Conservation (phyloP, 2,113 vertebrate species). For the Rhabdornis inornatus region DNA sequence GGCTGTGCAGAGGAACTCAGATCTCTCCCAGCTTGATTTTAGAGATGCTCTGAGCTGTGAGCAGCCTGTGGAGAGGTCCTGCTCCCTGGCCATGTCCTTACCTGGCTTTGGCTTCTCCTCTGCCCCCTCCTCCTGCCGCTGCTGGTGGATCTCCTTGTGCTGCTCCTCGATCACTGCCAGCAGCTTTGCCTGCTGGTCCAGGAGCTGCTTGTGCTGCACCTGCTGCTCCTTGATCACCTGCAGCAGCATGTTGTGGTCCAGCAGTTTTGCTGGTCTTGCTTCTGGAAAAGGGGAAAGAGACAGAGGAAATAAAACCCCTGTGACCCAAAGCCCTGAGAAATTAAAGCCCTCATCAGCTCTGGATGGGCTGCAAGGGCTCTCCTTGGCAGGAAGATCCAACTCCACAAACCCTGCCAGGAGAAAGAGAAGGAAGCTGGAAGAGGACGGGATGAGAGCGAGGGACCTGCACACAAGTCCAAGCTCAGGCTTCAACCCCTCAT, state of each 20-base stretch:
- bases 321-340: background rate
- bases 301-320: background rate
- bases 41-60: background rate
- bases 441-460: background rate
- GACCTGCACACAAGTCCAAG: background rate
- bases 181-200: constrained; percentile 96
- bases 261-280: constrained; percentile 71
- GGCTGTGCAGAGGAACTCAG: background rate
- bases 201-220: constrained; percentile 91
- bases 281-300: constrained; percentile 64
- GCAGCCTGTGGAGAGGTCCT: background rate
- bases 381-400: background rate
- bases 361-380: background rate
- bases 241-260: constrained; percentile 88
- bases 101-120: constrained; percentile 73
- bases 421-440: background rate
- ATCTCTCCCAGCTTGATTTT: background rate
- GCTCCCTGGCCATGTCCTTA: background rate
- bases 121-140: constrained; percentile 75
- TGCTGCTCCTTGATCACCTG: constrained; percentile 97
- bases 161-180: constrained; percentile 93
- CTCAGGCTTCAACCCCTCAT: background rate
- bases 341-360: background rate
- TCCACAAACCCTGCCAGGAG: background rate
- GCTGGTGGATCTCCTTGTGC: constrained; percentile 96